phyloP scores from a whole-genome alignment of 2,113 vertebrate species.

The Stigmatopora argus region DNA sequence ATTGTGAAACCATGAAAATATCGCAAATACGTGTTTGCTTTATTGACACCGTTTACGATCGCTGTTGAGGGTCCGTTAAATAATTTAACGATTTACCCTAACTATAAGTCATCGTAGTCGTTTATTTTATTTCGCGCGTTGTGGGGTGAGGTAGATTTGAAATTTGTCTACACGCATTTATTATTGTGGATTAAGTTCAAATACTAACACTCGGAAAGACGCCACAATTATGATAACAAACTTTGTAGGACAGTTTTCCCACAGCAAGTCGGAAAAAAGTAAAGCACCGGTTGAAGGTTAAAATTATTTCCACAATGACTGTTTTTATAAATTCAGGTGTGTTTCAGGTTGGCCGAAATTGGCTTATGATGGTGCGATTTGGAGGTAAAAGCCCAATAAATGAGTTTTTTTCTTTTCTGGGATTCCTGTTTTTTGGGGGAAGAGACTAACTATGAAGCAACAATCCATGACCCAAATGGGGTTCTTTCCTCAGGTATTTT shows the following conservation, averaged over 20 bases:
- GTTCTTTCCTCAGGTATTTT: slow-evolving; percentile 68
- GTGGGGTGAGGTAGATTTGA: background rate
- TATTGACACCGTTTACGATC: background rate
- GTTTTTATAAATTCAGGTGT: background rate
- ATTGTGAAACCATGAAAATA: background rate
- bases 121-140: too few species aligned
- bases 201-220: background rate
- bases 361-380: slow-evolving; percentile 45
- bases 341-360: background rate
- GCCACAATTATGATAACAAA: background rate
- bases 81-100: background rate
- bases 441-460: background rate
- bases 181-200: background rate
- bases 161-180: background rate
- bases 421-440: background rate
- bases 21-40: background rate
- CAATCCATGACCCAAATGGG: background rate
- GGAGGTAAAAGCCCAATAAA: slow-evolving; percentile 29
- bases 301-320: background rate
- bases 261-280: background rate
- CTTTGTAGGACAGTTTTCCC: background rate
- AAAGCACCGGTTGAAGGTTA: background rate
- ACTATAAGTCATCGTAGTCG: background rate
- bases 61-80: background rate
- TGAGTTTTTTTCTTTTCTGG: too few species aligned